These are phyloP conservation scores for Cardiocondyla obscurior DNA, from an alignment of 1,140 invertebrate species.

Conservation along the genomic window DNA sequence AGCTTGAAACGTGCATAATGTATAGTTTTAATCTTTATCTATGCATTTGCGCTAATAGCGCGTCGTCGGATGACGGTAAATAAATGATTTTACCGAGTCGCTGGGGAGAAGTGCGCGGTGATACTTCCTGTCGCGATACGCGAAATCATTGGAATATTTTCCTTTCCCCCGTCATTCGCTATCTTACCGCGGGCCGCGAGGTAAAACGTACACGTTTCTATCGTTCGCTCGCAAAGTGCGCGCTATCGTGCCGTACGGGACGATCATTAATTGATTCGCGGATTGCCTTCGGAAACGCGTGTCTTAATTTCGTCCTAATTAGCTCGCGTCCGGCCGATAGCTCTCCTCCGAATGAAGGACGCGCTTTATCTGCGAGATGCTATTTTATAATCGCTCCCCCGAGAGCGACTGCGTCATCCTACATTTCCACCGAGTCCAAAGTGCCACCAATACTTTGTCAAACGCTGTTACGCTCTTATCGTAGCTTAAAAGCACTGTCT, in stretches of 20 bases:
- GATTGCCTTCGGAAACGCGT: not conserved
- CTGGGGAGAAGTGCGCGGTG: slow-evolving; percentile 11
- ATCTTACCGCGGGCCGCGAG: not conserved
- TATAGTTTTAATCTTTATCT: slow-evolving; percentile 38
- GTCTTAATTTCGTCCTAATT: slow-evolving; percentile 41
- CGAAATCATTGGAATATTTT: not conserved
- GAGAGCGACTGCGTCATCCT: not conserved
- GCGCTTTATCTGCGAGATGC: not conserved
- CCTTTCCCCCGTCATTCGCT: slow-evolving; percentile 19
- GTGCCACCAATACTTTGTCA: slow-evolving; percentile 56
- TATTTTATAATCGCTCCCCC: not conserved
- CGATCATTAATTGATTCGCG: slow-evolving; percentile 14
- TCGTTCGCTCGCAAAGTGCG: slow-evolving; percentile 1
- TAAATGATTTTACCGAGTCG: slow-evolving; percentile 46
- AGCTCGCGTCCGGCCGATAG: not conserved
- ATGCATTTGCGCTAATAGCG: slow-evolving; percentile 30
- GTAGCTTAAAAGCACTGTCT: slow-evolving; percentile 61
- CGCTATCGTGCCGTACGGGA: slow-evolving; percentile 9
- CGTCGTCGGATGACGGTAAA: slow-evolving; percentile 8
- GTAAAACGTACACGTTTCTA: not conserved
- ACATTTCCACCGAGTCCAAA: slow-evolving; percentile 8
- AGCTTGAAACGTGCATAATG: not conserved
- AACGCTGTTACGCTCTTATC: slow-evolving; percentile 54
- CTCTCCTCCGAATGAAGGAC: not conserved
- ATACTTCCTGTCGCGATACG: slow-evolving; percentile 41